Percentiles rank a stretch among this genome's conserved stretches.
These are phyloP conservation scores for Agrotis ipsilon DNA, from an alignment of 2,888 invertebrate genomes.

Conservation along the genomic window DNA sequence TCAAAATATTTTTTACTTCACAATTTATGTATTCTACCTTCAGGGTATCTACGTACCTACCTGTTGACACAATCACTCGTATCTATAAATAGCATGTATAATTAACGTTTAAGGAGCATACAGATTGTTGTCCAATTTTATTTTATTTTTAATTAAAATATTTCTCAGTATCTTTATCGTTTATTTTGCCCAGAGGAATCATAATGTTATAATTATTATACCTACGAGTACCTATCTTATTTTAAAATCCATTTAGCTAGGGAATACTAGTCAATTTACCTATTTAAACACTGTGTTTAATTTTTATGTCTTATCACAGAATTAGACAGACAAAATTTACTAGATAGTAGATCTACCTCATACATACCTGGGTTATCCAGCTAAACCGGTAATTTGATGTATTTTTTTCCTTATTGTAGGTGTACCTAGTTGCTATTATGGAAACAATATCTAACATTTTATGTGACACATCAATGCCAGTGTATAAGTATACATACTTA, in stretches of 20 bases:
- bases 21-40: conserved; percentile 11
- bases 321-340: background rate
- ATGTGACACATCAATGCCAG: background rate
- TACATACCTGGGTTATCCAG: background rate
- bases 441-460: conserved; percentile 15
- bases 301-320: background rate
- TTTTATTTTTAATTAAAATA: background rate
- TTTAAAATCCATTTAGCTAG: too few species aligned
- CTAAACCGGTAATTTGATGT: conserved; percentile 13
- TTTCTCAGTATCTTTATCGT: background rate
- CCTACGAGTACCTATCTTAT: too few species aligned
- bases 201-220: background rate
- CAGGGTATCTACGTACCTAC: conserved; percentile 9
- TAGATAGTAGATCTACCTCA: conserved; percentile 9
- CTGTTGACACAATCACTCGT: conserved; percentile 46
- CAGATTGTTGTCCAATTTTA: background rate
- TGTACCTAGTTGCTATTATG: background rate
- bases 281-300: background rate
- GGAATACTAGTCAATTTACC: too few species aligned
- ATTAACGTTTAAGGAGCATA: conserved; percentile 64
- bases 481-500: background rate
- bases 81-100: conserved; percentile 41
- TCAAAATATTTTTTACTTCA: conserved; percentile 9
- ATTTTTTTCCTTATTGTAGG: conserved; percentile 5
- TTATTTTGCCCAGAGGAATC: background rate